A percentile compares a stretch with the other conserved stretches of the same genome.
Evolutionary conservation across 2,113 vertebrate genomes (phyloP).

Genomic region (Rutilus rutilus): DNA sequence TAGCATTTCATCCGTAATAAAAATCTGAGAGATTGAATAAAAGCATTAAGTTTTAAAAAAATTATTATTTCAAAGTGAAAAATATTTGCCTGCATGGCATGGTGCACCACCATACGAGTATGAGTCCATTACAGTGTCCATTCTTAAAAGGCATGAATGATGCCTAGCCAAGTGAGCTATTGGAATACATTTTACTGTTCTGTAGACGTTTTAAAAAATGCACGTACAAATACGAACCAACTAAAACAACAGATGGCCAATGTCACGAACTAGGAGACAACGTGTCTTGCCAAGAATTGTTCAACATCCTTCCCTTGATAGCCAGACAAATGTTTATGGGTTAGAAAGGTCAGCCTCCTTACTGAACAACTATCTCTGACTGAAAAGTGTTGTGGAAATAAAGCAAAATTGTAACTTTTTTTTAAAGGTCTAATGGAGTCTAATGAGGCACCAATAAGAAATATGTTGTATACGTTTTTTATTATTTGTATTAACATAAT

Average conservation of each 20-base stretch:
- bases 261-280: slow-evolving; percentile 9
- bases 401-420: background rate
- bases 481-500: background rate
- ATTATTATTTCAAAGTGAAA: background rate
- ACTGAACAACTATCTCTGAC: background rate
- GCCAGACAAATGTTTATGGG: background rate
- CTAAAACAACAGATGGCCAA: slow-evolving; percentile 33
- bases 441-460: background rate
- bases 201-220: background rate
- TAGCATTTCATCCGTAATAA: background rate
- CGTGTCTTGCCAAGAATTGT: slow-evolving; percentile 22
- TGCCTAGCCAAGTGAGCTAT: background rate
- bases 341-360: background rate
- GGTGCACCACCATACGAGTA: background rate
- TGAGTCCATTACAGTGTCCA: background rate
- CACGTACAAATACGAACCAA: background rate
- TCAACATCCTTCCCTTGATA: slow-evolving; percentile 27
- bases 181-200: background rate
- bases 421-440: background rate
- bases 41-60: background rate
- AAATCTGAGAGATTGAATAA: background rate
- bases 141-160: background rate
- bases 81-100: background rate
- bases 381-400: background rate
- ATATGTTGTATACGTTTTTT: background rate